These are phyloP conservation scores for Cisticola juncidis DNA, from an alignment of 2,113 vertebrate genomes.

Conservation along the genomic window DNA sequence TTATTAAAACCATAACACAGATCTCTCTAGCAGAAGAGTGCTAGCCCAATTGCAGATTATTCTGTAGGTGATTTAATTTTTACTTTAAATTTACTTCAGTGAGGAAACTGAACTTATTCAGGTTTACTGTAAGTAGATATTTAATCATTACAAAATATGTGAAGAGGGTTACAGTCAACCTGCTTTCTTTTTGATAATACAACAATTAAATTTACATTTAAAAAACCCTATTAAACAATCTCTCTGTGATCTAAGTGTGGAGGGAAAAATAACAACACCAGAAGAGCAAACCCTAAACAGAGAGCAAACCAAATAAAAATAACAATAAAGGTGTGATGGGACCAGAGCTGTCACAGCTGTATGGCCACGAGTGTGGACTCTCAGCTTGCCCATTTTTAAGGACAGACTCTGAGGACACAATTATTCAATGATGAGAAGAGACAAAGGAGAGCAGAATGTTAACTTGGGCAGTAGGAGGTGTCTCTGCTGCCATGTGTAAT, in stretches of 20 bases:
- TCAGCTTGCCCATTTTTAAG: neutral
- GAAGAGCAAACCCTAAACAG: neutral
- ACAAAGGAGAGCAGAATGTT: neutral
- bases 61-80: neutral
- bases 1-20: slow-evolving; percentile 10
- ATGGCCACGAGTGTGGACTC: neutral
- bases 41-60: neutral
- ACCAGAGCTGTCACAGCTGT: neutral
- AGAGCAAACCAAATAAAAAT: neutral
- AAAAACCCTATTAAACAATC: neutral
- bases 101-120: neutral
- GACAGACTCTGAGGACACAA: neutral
- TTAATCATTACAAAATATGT: neutral
- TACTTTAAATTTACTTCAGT: neutral
- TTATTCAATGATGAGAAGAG: neutral
- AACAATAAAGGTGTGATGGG: neutral
- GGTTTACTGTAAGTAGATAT: neutral
- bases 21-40: neutral
- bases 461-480: neutral
- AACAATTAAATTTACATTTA: neutral
- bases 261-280: neutral
- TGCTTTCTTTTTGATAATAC: neutral
- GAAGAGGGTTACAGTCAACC: neutral
- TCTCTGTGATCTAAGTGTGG: neutral
- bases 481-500: neutral